These are phyloP conservation scores for Hesperia comma DNA, from an alignment of 2,888 invertebrate species.

Conservation along the genomic window DNA sequence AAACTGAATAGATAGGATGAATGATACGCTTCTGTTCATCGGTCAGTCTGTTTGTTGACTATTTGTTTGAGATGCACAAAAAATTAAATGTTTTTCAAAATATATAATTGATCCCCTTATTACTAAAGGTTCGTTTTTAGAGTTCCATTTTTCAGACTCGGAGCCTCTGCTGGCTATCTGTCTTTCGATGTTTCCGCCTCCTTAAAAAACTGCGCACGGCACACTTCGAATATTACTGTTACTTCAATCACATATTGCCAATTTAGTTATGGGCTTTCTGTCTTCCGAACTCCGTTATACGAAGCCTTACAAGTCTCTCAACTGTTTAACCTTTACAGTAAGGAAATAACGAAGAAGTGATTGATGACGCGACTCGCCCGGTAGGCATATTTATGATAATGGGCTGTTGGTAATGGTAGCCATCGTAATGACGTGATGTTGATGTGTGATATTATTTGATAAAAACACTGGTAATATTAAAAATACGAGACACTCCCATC, in stretches of 20 bases:
- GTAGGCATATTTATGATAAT: constrained; percentile 16
- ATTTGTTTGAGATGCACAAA: too few relatives aligned
- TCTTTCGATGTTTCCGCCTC: too few relatives aligned
- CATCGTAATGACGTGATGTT: constrained; percentile 8
- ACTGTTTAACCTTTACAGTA: constrained; percentile 16
- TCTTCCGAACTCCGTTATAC: constrained; percentile 6
- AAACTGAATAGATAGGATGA: too few relatives aligned
- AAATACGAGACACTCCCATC: background rate
- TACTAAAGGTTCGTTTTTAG: too few relatives aligned
- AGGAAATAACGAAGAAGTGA: constrained; percentile 14
- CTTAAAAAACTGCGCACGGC: background rate
- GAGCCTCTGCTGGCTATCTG: too few relatives aligned
- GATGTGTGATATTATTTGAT: constrained; percentile 9
- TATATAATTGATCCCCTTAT: too few relatives aligned
- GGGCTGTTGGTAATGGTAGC: constrained; percentile 2
- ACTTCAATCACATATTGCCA: constrained; percentile 6
- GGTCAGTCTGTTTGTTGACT: too few relatives aligned
- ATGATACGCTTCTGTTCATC: too few relatives aligned
- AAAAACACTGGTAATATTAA: constrained; percentile 3
- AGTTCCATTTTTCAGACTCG: too few relatives aligned
- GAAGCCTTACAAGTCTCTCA: constrained; percentile 5
- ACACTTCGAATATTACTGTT: background rate
- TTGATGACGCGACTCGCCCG: constrained; percentile 7
- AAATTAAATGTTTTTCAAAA: too few relatives aligned
- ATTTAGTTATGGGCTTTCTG: background rate